Evolutionary conservation across 2,113 vertebrate species (phyloP), one percentile per base, ranked within the genome.

Genomic region (Zosterops lateralis): DNA sequence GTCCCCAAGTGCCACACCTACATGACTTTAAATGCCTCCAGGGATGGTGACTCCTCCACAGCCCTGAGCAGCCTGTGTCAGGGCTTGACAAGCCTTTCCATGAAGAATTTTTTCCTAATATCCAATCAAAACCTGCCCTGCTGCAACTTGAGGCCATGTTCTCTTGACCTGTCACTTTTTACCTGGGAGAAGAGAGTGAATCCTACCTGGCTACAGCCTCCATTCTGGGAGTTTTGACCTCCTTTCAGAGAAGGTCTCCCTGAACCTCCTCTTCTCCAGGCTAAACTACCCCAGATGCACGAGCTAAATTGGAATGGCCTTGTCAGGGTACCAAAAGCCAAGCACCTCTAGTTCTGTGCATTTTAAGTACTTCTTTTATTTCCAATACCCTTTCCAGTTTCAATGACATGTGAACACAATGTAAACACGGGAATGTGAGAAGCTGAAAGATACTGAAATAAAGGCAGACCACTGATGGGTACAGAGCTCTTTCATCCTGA

Each of bases 261-360:
- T n/a, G 38, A 81, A 38, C 13, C n/a, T 53, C 54, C 17, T 26
- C n/a, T 54, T 68, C 47, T 82, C n/a, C 47, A 38, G 24, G 13
- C n/a, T 47, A 31, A 54, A 25, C 11, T 22, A 29, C 9, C 2
- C 7, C 29, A 70, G n/a, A 56, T 13, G 28, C 61, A 70, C 0
- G 0, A 67, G 32, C 38, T 44, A 25, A 32, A 21, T 0, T 18
- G 51, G 51, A 83, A 51, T 10, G 12, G 42, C 28, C 45, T n/a
- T 53, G 17, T 0, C 21, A n/a, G 26, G 25, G 21, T 29, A 73
- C 21, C 45, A 40, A 53, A 94, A 26, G 64, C 32, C 25, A 72
- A 48, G 14, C 3, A 57, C 5, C 32, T 32, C 75, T 8, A 24
- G 25, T 28, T 62, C 45, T 25, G 6, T 17, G 26, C 17, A 17